Percentiles rank a stretch among this genome's conserved stretches.
phyloP scores from a whole-genome alignment of 2,888 invertebrate species.

The Drosophila ezoana region DNA sequence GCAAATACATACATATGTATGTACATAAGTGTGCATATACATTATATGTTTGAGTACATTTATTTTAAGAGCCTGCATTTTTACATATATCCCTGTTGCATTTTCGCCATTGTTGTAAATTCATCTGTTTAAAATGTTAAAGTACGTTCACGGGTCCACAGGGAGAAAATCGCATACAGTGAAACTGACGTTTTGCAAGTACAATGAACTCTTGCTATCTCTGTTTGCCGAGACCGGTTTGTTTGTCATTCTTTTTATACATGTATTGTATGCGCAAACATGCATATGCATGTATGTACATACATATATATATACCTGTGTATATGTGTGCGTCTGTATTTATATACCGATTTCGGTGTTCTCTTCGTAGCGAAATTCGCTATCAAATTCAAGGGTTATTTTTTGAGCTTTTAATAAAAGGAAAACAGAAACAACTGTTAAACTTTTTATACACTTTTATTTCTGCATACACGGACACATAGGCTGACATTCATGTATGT shows the following conservation, averaged over 20 bases:
- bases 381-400: neutral
- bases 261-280: slow-evolving; percentile 16
- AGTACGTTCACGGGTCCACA: neutral
- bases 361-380: slow-evolving; percentile 31
- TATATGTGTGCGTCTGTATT: neutral
- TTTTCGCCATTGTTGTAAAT: slow-evolving; percentile 1
- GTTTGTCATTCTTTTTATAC: slow-evolving; percentile 33
- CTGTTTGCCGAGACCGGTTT: slow-evolving; percentile 38
- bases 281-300: slow-evolving; percentile 1
- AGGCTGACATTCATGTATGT: too few relatives aligned
- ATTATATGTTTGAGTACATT: slow-evolving; percentile 14
- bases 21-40: slow-evolving; percentile 3
- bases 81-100: slow-evolving; percentile 5
- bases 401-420: neutral
- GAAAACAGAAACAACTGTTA: neutral
- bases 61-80: slow-evolving; percentile 19
- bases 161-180: slow-evolving; percentile 16
- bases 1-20: neutral
- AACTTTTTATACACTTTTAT: slow-evolving; percentile 2
- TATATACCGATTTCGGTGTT: slow-evolving; percentile 8
- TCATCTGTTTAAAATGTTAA: slow-evolving; percentile 30
- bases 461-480: neutral
- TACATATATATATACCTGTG: too few relatives aligned
- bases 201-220: slow-evolving; percentile 63
- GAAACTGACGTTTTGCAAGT: slow-evolving; percentile 41